phyloP scores from a whole-genome alignment of 2,113 vertebrate species.

The Nothoprocta perdicaria region DNA sequence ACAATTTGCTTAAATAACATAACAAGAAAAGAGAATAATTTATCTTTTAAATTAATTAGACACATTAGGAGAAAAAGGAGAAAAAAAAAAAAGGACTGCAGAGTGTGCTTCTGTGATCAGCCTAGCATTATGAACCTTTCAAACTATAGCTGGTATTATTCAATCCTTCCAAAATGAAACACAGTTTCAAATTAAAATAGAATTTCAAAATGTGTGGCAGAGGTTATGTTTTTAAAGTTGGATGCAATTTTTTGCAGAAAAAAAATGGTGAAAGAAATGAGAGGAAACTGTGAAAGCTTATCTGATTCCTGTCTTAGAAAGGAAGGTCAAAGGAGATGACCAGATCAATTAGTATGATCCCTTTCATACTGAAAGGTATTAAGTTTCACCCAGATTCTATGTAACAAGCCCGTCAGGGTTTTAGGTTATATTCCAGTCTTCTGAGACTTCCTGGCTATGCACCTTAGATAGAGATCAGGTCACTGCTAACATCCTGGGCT shows the following conservation, averaged over 20 bases:
- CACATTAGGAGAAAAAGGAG: neutral
- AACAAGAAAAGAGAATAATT: slow-evolving; percentile 15
- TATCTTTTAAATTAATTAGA: slow-evolving; percentile 40
- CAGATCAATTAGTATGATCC: neutral
- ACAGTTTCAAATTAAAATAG: neutral
- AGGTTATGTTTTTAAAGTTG: neutral
- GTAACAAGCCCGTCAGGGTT: neutral
- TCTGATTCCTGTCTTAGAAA: neutral
- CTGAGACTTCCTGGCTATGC: neutral
- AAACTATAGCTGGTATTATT: neutral
- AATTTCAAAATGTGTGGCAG: neutral
- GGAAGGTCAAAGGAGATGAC: neutral
- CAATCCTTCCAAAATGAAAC: neutral
- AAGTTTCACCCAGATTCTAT: neutral
- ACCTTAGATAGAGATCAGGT: neutral
- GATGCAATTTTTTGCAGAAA: neutral
- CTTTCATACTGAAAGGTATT: neutral
- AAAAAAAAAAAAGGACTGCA: neutral
- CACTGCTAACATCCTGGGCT: neutral
- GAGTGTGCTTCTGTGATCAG: slow-evolving; percentile 21
- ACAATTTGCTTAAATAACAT: slow-evolving; percentile 45
- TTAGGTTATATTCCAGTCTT: neutral
- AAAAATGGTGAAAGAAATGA: neutral
- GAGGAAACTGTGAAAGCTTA: neutral
- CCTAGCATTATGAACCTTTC: neutral